Evolutionary conservation across 2,888 invertebrate species (phyloP), one percentile per base, ranked within the genome.

Genomic region (Ganaspis brasiliensis): DNA sequence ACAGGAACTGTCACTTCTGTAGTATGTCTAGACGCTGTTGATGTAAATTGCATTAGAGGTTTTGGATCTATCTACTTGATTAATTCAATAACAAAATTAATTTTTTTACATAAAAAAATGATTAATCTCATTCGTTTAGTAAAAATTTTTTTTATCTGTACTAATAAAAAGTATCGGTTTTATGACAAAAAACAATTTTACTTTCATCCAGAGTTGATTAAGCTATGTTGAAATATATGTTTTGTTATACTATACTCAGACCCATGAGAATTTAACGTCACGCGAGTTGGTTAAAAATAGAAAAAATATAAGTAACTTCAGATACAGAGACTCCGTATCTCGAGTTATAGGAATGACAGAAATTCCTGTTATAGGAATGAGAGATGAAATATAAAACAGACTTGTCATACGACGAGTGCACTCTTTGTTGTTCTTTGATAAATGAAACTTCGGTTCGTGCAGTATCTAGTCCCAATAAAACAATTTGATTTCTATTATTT

Each of bases 311-410:
- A 61, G 35, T 63, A 63, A 63, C 63, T 63, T n/a, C 14, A 14
- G 21, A 45, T n/a, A 24, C 45, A 40, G 2, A 45, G 63, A n/a
- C n/a, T n/a, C n/a, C n/a, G n/a, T n/a, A n/a, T n/a, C 21, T 67
- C 14, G 24, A 14, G 45, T 67, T 67, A n/a, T 24, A 67, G 45
- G 21, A 67, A 21, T 67, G 45, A 67, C 24, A 24, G 21, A 67
- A n/a, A n/a, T 40, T 67, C 14, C 45, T n/a, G 45, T 67, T 67
- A n/a, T 24, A 67, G 45, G 21, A 67, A 21, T 67, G 45, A 67
- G 45, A 24, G 21, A 67, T 67, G 67, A 67, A 67, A 67, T 45
- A 67, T 45, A 19, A 67, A 67, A 67, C 24, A 63, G 40, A 63
- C 40, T 37, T 63, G 63, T 63, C 63, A 63, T 21, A 40, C 40